phyloP scores from a whole-genome alignment of 2,113 vertebrate species.

The Axis porcinus region DNA sequence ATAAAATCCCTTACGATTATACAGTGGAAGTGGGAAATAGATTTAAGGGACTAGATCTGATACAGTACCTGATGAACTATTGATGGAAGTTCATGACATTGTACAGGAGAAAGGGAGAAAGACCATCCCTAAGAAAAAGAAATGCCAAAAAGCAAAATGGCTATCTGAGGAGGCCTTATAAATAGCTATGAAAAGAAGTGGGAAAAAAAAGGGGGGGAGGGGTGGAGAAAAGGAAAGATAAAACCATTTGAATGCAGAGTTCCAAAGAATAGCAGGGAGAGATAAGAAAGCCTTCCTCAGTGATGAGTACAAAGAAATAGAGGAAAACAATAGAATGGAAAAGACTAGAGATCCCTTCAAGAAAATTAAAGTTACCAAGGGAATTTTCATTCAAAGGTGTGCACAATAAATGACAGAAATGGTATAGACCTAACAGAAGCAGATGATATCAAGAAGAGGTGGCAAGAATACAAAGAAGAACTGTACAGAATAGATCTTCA shows the following conservation, averaged over 20 bases:
- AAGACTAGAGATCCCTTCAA: neutral
- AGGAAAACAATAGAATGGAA: neutral
- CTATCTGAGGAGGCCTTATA: neutral
- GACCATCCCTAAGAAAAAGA: neutral
- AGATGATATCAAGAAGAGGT: neutral
- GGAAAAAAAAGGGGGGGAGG: neutral
- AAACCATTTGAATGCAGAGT: neutral
- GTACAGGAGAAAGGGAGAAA: neutral
- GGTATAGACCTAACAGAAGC: neutral
- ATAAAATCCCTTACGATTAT: neutral
- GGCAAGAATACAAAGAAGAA: neutral
- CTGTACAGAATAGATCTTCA: neutral
- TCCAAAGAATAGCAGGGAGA: neutral
- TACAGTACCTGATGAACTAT: neutral
- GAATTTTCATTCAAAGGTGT: neutral
- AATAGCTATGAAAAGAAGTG: neutral
- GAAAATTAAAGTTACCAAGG: neutral
- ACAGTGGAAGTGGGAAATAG: neutral
- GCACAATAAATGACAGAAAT: neutral
- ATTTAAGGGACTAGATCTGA: neutral
- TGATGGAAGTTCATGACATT: neutral
- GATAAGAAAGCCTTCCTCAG: neutral
- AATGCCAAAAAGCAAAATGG: neutral
- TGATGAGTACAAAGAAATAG: neutral
- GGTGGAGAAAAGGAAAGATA: neutral